Conservation (phyloP, 2,113 vertebrate species). For the Apodemus sylvaticus region DNA sequence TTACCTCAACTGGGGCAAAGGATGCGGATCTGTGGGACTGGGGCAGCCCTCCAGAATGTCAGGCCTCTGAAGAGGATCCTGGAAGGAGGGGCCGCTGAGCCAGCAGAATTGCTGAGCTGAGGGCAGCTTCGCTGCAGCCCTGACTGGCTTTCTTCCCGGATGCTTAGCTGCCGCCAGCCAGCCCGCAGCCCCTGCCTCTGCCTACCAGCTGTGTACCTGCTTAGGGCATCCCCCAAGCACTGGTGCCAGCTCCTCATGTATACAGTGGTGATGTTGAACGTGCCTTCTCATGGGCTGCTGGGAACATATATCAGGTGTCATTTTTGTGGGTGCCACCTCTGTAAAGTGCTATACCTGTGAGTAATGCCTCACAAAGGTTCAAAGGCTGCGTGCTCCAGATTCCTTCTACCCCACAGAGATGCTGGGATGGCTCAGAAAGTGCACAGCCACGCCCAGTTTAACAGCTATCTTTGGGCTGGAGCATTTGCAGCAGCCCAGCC, state of each 20-base stretch:
- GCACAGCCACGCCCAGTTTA: conserved; percentile 82
- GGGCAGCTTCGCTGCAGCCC: conserved; percentile 39
- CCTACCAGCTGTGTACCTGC: not conserved
- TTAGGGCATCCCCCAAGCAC: not conserved
- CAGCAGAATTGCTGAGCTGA: conserved; percentile 60
- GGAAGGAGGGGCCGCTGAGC: conserved; percentile 68
- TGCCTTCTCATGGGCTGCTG: not conserved
- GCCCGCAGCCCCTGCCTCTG: not conserved
- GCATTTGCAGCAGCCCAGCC: not conserved
- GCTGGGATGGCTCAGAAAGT: not conserved
- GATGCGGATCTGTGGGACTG: not conserved
- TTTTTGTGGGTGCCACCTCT: not conserved
- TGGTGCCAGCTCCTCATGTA: too few relatives aligned
- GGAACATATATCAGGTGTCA: not conserved
- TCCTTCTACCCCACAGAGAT: not conserved
- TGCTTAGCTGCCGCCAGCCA: not conserved
- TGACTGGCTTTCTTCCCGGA: conserved; percentile 61
- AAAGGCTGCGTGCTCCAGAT: not conserved
- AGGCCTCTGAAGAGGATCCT: not conserved
- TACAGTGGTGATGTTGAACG: not conserved
- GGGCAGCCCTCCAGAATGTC: conserved; percentile 55
- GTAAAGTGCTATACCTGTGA: not conserved
- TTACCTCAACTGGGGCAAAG: not conserved
- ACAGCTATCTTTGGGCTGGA: conserved; percentile 78
- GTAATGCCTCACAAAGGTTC: not conserved